Conservation (phyloP, 2,113 vertebrate species). For the Girardinichthys multiradiatus region DNA sequence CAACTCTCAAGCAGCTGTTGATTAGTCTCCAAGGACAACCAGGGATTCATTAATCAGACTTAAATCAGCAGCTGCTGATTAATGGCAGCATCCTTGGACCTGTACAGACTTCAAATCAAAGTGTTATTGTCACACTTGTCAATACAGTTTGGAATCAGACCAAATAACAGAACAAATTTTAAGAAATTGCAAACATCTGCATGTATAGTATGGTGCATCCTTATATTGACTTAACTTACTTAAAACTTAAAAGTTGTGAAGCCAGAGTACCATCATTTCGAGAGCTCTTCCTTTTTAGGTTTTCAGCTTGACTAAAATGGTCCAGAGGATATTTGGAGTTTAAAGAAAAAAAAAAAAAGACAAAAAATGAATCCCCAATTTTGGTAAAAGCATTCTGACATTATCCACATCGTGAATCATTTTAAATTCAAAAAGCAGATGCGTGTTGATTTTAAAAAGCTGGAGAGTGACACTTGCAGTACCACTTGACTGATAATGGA, state of each 20-base stretch:
- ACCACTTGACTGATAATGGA: constrained; percentile 31
- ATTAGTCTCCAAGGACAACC: constrained; percentile 65
- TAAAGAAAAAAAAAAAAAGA: background rate
- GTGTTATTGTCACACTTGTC: constrained; percentile 1
- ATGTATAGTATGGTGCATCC: too few relatives aligned
- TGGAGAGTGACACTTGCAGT: background rate
- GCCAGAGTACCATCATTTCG: background rate
- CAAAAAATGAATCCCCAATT: background rate
- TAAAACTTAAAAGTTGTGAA: background rate
- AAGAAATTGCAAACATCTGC: background rate
- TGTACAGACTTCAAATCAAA: constrained; percentile 9
- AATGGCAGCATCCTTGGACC: constrained; percentile 19
- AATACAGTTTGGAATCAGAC: constrained; percentile 9
- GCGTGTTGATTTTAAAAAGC: constrained; percentile 11
- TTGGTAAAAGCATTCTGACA: background rate
- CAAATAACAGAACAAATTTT: background rate
- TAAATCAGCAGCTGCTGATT: constrained; percentile 47
- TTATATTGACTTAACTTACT: background rate
- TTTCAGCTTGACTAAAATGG: background rate
- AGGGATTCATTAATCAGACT: constrained; percentile 53
- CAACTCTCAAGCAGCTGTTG: constrained; percentile 43
- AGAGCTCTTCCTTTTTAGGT: background rate
- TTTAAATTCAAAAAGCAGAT: background rate
- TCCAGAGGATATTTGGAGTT: background rate
- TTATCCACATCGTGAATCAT: background rate